Conservation (phyloP, 2,797 vertebrate genomes). For the Microchirus variegatus region DNA sequence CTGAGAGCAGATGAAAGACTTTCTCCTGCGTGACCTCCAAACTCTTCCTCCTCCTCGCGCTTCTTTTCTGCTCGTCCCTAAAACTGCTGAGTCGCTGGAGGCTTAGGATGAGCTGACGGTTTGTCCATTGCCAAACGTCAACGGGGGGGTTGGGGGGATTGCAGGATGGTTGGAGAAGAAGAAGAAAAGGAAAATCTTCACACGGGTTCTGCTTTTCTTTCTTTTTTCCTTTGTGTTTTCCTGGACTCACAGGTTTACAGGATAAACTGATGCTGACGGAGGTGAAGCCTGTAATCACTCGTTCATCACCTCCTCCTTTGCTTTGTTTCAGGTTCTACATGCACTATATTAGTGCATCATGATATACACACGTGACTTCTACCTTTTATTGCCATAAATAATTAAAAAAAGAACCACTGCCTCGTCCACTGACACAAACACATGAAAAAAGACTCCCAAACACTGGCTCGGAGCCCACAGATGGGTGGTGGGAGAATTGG, state of each 20-base stretch:
- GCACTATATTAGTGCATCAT: slow-evolving; percentile 99
- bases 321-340: slow-evolving; percentile 89
- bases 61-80: slow-evolving; percentile 61
- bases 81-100: slow-evolving; percentile 75
- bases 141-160: too few relatives aligned
- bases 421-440: slow-evolving; percentile 84
- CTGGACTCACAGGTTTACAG: slow-evolving; percentile 77
- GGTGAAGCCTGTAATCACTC: slow-evolving; percentile 69
- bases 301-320: slow-evolving; percentile 83
- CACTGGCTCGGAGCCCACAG: too few relatives aligned
- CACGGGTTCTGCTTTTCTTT: slow-evolving; percentile 53
- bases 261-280: slow-evolving; percentile 77
- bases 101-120: slow-evolving; percentile 70
- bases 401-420: slow-evolving; percentile 80
- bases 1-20: too few relatives aligned
- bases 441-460: slow-evolving; percentile 15
- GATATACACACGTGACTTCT: slow-evolving; percentile 92
- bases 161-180: too few relatives aligned
- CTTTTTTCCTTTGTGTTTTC: slow-evolving; percentile 49
- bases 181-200: slow-evolving; percentile 52
- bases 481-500: too few relatives aligned
- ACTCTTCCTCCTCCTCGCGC: slow-evolving; percentile 26
- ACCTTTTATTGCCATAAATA: slow-evolving; percentile 89
- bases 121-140: slow-evolving; percentile 79
- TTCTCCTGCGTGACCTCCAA: slow-evolving; percentile 13